phyloP scores from a whole-genome alignment of 92 coral and sea anemone genomes.

The Epizoanthus ramosus region DNA sequence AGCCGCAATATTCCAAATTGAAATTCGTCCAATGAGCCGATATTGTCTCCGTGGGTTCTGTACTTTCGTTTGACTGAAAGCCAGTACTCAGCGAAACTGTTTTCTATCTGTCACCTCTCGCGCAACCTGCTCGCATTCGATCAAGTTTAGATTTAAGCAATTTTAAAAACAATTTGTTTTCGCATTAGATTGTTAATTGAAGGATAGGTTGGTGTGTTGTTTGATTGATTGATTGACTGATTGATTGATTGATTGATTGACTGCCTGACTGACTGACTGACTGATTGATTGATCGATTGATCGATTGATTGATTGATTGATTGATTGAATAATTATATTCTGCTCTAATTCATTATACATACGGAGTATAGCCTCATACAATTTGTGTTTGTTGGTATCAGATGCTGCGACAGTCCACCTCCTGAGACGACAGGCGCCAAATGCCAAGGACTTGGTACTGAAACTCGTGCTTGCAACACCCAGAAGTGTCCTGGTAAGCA shows the following conservation, averaged over 20 bases:
- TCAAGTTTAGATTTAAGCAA: no score
- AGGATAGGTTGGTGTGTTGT: no score
- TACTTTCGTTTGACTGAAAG: not conserved
- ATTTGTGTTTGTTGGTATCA: not conserved
- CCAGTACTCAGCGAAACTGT: no score
- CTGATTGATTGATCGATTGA: not conserved
- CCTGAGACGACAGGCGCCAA: slow-evolving; percentile 22
- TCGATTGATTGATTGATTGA: not conserved
- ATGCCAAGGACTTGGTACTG: slow-evolving; percentile 18
- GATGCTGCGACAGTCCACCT: slow-evolving; percentile 33
- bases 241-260: no score
- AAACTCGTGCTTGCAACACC: slow-evolving; percentile 43
- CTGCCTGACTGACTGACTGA: not conserved
- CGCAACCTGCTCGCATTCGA: no score
- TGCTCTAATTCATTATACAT: not conserved
- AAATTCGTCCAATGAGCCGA: no score
- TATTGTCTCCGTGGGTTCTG: no score
- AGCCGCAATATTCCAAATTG: no score
- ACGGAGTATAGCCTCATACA: not conserved
- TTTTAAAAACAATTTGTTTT: no score
- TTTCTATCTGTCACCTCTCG: no score
- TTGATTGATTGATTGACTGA: not conserved
- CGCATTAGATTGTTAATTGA: no score
- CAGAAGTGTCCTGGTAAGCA: slow-evolving; percentile 36
- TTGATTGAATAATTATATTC: not conserved